Conservation (phyloP, 2,113 vertebrate species). For the Bubo blakistoni region DNA sequence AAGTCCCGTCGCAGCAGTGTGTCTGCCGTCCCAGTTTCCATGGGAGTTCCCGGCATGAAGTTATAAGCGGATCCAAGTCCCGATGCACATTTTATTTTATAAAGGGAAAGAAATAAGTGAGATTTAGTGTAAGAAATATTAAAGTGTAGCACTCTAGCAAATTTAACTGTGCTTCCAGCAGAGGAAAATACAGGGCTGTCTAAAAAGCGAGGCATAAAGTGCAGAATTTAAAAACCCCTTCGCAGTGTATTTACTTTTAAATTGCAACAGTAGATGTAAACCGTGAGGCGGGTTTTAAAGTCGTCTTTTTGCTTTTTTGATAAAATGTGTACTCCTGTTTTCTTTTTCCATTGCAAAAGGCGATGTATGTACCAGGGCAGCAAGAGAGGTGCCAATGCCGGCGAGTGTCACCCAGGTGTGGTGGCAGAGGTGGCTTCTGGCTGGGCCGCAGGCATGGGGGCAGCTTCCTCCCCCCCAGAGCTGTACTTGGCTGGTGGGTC, state of each 20-base stretch:
- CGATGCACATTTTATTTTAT: neutral
- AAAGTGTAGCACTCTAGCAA: neutral
- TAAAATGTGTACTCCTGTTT: neutral
- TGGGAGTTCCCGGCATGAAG: neutral
- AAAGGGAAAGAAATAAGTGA: neutral
- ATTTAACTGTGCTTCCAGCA: neutral
- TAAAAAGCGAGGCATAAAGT: neutral
- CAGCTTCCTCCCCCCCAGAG: neutral
- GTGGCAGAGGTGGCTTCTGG: neutral
- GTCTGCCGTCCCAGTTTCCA: neutral
- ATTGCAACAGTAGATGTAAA: neutral
- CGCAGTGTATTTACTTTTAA: neutral
- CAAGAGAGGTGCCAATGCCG: accelerated
- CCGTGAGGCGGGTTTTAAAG: neutral
- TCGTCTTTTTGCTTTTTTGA: neutral
- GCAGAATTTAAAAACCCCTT: neutral
- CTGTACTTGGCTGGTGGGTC: neutral
- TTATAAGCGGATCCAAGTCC: neutral
- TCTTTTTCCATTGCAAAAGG: neutral
- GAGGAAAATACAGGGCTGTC: neutral
- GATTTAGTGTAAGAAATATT: neutral
- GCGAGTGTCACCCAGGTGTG: neutral
- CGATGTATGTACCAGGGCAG: accelerated
- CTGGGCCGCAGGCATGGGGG: accelerated
- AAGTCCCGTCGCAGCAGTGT: neutral